Percentiles rank a stretch among this genome's conserved stretches.
phyloP scores from a whole-genome alignment of 2,888 invertebrate genomes.

The Phortica okadai region DNA sequence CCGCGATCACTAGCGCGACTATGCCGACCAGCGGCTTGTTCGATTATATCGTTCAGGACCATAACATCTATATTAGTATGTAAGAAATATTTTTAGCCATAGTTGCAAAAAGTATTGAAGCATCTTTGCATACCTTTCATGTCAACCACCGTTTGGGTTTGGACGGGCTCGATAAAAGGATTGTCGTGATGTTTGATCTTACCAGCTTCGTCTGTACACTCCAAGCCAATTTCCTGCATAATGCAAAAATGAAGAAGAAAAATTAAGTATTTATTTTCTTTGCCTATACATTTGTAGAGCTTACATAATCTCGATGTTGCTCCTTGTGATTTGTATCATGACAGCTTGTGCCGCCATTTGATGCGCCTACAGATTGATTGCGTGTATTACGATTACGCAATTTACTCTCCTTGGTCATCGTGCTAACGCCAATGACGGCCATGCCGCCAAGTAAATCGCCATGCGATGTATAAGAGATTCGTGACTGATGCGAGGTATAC shows the following conservation, averaged over 20 bases:
- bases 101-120: background rate
- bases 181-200: constrained; percentile 92
- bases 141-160: constrained; percentile 92
- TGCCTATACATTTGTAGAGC: constrained; percentile 54
- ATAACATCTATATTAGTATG: constrained; percentile 86
- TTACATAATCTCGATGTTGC: constrained; percentile 84
- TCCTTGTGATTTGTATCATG: constrained; percentile 81
- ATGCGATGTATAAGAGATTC: constrained; percentile 95
- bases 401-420: constrained; percentile 89
- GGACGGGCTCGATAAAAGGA: constrained; percentile 92
- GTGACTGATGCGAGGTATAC: constrained; percentile 95
- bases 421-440: constrained; percentile 75
- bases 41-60: constrained; percentile 97
- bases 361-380: constrained; percentile 82
- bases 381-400: constrained; percentile 86
- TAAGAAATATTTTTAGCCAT: background rate
- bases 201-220: constrained; percentile 86
- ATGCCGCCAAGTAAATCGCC: constrained; percentile 91
- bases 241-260: background rate
- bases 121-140: constrained; percentile 86
- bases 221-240: constrained; percentile 86
- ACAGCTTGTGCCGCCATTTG: constrained; percentile 79
- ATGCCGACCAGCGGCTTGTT: constrained; percentile 94
- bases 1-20: constrained; percentile 91
- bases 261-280: background rate